Conservation (phyloP, 2,113 vertebrate genomes). For the Pachyramphus minor region DNA sequence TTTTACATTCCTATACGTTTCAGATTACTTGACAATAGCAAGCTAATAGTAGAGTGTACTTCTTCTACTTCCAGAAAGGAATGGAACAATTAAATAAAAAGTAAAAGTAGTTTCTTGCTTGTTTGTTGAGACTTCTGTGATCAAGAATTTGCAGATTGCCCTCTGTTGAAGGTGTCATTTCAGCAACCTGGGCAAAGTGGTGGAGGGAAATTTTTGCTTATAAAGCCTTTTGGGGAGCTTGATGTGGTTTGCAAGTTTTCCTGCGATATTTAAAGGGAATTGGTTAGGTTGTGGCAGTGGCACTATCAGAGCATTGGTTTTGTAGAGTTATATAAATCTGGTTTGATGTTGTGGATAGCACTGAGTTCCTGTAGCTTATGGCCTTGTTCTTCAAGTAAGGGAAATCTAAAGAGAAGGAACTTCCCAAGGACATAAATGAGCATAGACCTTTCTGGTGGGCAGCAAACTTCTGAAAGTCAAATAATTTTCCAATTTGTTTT, state of each 20-base stretch:
- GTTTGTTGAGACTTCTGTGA: not conserved
- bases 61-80: not conserved
- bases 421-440: not conserved
- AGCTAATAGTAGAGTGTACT: not conserved
- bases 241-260: not conserved
- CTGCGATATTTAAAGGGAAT: not conserved
- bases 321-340: not conserved
- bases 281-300: not conserved
- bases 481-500: not conserved
- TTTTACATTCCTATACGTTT: constrained; percentile 34
- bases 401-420: not conserved
- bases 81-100: not conserved
- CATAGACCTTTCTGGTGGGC: not conserved
- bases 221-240: not conserved
- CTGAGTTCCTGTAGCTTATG: not conserved
- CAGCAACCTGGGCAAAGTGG: not conserved
- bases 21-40: not conserved
- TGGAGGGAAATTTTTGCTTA: not conserved
- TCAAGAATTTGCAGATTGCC: not conserved
- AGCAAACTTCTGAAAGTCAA: not conserved
- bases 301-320: not conserved
- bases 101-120: not conserved
- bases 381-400: not conserved
- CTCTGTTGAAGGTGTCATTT: not conserved
- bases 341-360: not conserved